phyloP scores from a whole-genome alignment of 2,113 vertebrate genomes.

The Scalopus aquaticus region DNA sequence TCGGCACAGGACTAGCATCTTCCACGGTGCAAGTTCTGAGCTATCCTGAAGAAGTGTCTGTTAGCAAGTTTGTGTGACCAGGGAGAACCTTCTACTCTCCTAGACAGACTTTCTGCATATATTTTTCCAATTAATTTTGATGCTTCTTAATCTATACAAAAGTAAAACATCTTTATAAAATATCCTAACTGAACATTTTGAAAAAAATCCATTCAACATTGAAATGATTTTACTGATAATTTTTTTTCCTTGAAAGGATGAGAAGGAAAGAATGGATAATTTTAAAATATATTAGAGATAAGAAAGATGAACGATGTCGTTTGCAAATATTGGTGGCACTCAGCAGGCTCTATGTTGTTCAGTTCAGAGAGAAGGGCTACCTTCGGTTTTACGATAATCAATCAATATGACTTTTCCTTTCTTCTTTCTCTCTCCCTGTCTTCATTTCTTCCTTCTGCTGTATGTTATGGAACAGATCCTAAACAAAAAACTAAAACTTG shows the following conservation, averaged over 20 bases:
- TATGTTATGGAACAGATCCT: not conserved
- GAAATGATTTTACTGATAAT: conserved; percentile 67
- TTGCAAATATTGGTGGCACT: conserved; percentile 67
- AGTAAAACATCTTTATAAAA: conserved; percentile 76
- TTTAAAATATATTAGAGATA: conserved; percentile 72
- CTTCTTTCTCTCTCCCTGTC: not conserved
- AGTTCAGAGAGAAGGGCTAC: conserved; percentile 67
- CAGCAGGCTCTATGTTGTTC: conserved; percentile 64
- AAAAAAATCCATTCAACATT: conserved; percentile 78
- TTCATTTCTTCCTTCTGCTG: not conserved
- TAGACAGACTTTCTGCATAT: conserved; percentile 69
- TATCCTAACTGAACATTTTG: conserved; percentile 72
- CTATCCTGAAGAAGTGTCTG: not conserved
- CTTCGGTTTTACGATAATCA: conserved; percentile 72
- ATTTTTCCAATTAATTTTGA: conserved; percentile 71
- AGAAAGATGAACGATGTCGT: conserved; percentile 61
- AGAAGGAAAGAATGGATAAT: conserved; percentile 62
- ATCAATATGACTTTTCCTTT: conserved; percentile 20
- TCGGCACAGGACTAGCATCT: not conserved
- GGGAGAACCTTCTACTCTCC: conserved; percentile 60
- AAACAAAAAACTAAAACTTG: not conserved
- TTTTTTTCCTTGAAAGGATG: not conserved
- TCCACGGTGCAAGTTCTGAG: not conserved
- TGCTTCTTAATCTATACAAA: conserved; percentile 68
- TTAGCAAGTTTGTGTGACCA: conserved; percentile 62